These are phyloP conservation scores for Ianthella basta DNA, from an alignment of 37 sponge, comb jelly and placozoan species.

Conservation along the genomic window DNA sequence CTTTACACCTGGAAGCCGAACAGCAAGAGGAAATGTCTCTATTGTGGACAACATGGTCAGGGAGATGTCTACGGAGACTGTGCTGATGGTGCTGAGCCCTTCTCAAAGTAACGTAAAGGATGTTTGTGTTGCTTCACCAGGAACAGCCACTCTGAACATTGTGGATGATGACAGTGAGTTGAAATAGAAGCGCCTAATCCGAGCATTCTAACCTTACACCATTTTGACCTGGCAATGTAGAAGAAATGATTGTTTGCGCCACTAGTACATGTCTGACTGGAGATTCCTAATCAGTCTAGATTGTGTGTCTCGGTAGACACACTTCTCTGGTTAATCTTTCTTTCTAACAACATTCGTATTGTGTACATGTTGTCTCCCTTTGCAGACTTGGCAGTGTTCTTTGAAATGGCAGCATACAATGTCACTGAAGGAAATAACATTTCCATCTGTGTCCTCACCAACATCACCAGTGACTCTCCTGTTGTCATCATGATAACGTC, in stretches of 20 bases:
- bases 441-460: background rate
- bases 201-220: too few relatives aligned
- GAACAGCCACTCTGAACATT: conserved; percentile 6
- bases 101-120: background rate
- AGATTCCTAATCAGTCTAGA: too few relatives aligned
- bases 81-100: background rate
- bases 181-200: too few relatives aligned
- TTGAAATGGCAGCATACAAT: background rate
- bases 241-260: too few relatives aligned
- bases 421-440: conserved; percentile 14
- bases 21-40: background rate
- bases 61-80: background rate
- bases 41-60: background rate
- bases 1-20: background rate
- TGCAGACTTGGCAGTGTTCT: background rate
- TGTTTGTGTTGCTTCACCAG: conserved; percentile 11
- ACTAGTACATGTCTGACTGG: too few relatives aligned
- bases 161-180: conserved; percentile 12
- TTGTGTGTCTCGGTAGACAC: too few relatives aligned
- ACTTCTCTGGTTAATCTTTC: too few relatives aligned
- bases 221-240: too few relatives aligned
- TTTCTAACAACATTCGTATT: too few relatives aligned
- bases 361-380: background rate
- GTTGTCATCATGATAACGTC: too few relatives aligned
- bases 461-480: too few relatives aligned